Conservation (phyloP, 2,888 invertebrate species). For the Melangyna quadrimaculata region DNA sequence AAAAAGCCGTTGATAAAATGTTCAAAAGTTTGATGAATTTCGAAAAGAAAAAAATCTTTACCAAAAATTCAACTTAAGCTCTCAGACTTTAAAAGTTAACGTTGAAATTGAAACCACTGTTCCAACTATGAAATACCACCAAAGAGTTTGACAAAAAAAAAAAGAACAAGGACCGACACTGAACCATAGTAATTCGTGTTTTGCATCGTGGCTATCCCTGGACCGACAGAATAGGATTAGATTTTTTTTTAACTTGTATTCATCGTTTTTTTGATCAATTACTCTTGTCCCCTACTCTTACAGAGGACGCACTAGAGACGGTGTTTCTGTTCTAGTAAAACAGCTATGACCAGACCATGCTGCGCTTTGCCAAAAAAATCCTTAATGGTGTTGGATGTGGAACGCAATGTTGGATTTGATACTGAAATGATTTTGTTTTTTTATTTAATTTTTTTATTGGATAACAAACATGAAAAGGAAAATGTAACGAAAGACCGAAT, state of each 20-base stretch:
- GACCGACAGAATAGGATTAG: constrained; percentile 25
- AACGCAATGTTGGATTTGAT: constrained; percentile 19
- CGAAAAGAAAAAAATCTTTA: background rate
- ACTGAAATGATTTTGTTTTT: background rate
- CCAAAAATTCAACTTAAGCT: background rate
- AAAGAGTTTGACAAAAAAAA: background rate
- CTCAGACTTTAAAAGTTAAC: background rate
- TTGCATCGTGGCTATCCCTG: constrained; percentile 8
- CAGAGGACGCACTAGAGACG: background rate
- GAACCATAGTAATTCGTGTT: constrained; percentile 14
- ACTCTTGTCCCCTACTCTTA: constrained; percentile 10
- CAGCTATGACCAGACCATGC: background rate
- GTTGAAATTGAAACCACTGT: constrained; percentile 23
- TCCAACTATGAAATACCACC: constrained; percentile 5
- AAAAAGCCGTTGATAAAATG: no score
- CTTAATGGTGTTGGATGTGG: constrained; percentile 17
- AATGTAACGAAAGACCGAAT: background rate
- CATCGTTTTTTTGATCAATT: constrained; percentile 23
- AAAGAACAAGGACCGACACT: background rate
- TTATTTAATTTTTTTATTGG: background rate
- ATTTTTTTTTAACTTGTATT: constrained; percentile 5
- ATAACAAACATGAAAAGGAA: background rate
- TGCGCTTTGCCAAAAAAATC: constrained; percentile 15
- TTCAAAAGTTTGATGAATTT: no score
- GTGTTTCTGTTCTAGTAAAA: background rate